Conservation (phyloP, 2,113 vertebrate species). For the Pachypanchax playfairii region DNA sequence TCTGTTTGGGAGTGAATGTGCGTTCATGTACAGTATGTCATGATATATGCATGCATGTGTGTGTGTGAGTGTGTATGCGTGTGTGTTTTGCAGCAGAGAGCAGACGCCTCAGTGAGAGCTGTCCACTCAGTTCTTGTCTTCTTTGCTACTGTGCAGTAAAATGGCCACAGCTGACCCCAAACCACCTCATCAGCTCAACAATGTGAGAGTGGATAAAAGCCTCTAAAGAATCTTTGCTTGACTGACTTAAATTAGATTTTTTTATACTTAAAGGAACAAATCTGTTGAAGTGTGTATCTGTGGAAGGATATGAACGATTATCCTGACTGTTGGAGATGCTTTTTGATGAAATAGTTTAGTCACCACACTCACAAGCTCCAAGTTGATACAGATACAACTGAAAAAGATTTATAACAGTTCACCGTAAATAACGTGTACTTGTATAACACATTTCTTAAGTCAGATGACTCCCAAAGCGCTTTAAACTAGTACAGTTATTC, state of each 20-base stretch:
- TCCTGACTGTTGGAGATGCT: background rate
- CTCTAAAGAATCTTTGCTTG: slow-evolving; percentile 8
- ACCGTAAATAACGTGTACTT: no score
- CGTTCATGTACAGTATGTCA: slow-evolving; percentile 1
- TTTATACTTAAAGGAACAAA: background rate
- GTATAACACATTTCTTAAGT: no score
- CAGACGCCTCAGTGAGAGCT: slow-evolving; percentile 23
- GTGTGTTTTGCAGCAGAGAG: slow-evolving; percentile 9
- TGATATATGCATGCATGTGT: background rate
- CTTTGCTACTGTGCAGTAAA: slow-evolving; percentile 26
- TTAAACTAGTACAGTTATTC: no score
- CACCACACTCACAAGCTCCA: no score
- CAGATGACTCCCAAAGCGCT: no score
- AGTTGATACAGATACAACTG: no score
- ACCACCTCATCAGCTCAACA: slow-evolving; percentile 22
- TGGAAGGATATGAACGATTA: background rate
- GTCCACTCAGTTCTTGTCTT: slow-evolving; percentile 41
- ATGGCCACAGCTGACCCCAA: slow-evolving; percentile 33
- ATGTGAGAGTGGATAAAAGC: slow-evolving; percentile 13
- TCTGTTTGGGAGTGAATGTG: slow-evolving; percentile 3
- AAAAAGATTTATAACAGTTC: no score
- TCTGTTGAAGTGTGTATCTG: no score
- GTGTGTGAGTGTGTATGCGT: slow-evolving; percentile 1
- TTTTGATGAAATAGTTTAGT: no score
- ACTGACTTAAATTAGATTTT: slow-evolving; percentile 11